These are phyloP conservation scores for Nymphalis c-album DNA, from an alignment of 2,888 invertebrate species.

Conservation along the genomic window DNA sequence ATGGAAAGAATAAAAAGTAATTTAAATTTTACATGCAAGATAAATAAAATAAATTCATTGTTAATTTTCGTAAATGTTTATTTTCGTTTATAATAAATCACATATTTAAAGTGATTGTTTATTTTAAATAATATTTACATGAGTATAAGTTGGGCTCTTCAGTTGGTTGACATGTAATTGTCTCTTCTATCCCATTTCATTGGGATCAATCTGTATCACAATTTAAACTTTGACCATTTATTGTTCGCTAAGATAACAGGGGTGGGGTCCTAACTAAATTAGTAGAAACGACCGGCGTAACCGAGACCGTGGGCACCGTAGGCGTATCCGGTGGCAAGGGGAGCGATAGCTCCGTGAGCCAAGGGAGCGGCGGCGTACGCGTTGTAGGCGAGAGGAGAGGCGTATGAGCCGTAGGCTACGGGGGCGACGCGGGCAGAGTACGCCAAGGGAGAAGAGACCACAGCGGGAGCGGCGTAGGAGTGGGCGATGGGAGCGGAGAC, in stretches of 20 bases:
- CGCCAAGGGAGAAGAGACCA: slow-evolving; percentile 35
- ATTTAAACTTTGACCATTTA: slow-evolving; percentile 13
- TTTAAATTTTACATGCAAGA: no score
- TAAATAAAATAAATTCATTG: neutral
- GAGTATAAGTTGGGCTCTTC: slow-evolving; percentile 26
- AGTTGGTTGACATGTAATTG: slow-evolving; percentile 22
- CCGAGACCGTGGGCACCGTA: slow-evolving; percentile 40
- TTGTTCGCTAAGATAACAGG: slow-evolving; percentile 29
- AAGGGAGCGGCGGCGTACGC: slow-evolving; percentile 35
- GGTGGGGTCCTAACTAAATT: slow-evolving; percentile 17
- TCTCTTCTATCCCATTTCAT: slow-evolving; percentile 11
- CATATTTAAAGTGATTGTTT: slow-evolving; percentile 10
- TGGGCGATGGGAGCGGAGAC: slow-evolving; percentile 46
- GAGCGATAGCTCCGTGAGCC: slow-evolving; percentile 26
- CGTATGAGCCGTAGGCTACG: slow-evolving; percentile 25
- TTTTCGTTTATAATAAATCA: slow-evolving; percentile 16
- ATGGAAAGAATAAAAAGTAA: no score
- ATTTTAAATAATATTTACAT: slow-evolving; percentile 32
- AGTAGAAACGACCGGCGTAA: slow-evolving; percentile 35
- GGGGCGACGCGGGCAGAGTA: slow-evolving; percentile 39
- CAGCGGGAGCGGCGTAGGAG: slow-evolving; percentile 42
- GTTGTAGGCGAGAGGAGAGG: slow-evolving; percentile 35
- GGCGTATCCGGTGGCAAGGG: slow-evolving; percentile 40
- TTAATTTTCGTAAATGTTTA: neutral
- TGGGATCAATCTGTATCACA: neutral